These are phyloP conservation scores for Riptortus pedestris DNA, from an alignment of 1,140 invertebrate genomes.

Conservation along the genomic window DNA sequence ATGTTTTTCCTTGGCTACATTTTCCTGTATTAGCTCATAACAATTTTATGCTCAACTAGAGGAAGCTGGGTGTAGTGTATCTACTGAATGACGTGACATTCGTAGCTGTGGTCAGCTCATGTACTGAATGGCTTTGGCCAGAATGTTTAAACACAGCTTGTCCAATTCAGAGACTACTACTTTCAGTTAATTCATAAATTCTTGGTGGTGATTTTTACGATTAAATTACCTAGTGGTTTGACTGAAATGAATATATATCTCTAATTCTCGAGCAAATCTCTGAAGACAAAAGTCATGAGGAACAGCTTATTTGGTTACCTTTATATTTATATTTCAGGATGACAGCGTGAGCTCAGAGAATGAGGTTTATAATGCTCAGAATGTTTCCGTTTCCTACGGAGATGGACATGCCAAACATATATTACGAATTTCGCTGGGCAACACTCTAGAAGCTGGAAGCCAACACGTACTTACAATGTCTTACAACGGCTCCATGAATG, in stretches of 20 bases:
- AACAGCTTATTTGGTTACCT: neutral
- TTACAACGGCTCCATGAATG: conserved; percentile 27
- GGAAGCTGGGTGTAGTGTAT: no score
- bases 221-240: no score
- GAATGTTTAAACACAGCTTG: no score
- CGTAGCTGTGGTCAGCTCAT: no score
- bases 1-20: no score
- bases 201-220: no score
- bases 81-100: no score
- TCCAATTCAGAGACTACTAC: neutral
- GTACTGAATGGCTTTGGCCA: no score
- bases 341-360: neutral
- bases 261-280: neutral
- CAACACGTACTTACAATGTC: conserved; percentile 19
- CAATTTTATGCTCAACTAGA: no score
- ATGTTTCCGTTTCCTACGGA: neutral
- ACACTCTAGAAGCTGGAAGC: neutral
- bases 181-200: neutral
- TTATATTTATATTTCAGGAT: neutral
- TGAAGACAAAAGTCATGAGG: neutral
- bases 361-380: neutral
- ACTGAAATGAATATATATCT: neutral
- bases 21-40: no score
- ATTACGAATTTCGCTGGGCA: neutral
- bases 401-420: neutral